Evolutionary conservation across 1,140 invertebrate species (phyloP).

Genomic region (Drosophila kanapiae): DNA sequence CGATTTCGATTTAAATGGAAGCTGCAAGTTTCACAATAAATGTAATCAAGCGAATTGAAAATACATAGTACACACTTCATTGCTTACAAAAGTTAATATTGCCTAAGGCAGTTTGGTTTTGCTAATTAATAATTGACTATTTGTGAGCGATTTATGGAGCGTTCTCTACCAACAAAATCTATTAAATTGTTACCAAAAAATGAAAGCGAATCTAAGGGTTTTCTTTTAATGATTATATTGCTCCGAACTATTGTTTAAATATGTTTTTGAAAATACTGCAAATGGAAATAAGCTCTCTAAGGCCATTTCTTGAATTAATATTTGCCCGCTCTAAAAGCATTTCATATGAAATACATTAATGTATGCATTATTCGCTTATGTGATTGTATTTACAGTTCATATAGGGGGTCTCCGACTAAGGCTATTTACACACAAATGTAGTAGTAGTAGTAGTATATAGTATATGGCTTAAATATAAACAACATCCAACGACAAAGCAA

Average conservation of each 20-base stretch:
- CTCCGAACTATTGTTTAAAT: neutral
- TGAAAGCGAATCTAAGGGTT: neutral
- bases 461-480: constrained; percentile 15
- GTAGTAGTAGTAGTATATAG: no score
- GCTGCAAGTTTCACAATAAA: neutral
- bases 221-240: neutral
- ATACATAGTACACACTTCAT: neutral
- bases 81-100: no score
- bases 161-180: constrained; percentile 4
- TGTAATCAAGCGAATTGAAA: neutral
- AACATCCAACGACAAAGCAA: constrained; percentile 44
- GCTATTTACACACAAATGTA: constrained; percentile 43
- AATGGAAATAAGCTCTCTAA: neutral
- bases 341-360: constrained; percentile 14
- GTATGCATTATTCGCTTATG: neutral
- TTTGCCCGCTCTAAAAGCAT: constrained; percentile 4
- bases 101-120: constrained; percentile 3
- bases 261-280: neutral
- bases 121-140: constrained; percentile 1
- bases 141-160: neutral
- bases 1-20: no score
- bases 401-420: constrained; percentile 13
- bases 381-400: constrained; percentile 39
- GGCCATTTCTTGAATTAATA: constrained; percentile 2
- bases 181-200: neutral